These are phyloP conservation scores for Melanchra persicariae DNA, from an alignment of 2,888 invertebrate species.

Conservation along the genomic window DNA sequence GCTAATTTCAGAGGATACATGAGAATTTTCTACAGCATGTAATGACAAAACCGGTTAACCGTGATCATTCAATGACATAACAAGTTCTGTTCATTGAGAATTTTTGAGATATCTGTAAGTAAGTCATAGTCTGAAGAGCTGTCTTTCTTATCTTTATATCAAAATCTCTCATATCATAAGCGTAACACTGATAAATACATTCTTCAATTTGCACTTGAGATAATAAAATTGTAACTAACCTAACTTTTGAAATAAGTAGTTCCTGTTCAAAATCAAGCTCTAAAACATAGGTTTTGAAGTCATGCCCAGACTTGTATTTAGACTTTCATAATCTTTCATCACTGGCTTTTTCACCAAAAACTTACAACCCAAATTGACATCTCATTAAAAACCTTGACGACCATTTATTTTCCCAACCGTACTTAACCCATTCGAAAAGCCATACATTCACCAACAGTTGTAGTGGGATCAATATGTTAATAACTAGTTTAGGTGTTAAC, in stretches of 20 bases:
- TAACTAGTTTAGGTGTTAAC: constrained; percentile 84
- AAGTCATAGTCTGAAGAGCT: too few relatives aligned
- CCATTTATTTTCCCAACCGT: constrained; percentile 43
- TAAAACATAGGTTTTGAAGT: background rate
- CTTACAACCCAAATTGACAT: background rate
- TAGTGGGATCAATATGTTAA: constrained; percentile 80
- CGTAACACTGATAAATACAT: background rate
- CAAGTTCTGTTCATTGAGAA: background rate
- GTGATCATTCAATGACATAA: background rate
- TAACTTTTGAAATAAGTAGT: background rate
- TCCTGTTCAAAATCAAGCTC: background rate
- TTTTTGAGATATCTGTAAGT: background rate
- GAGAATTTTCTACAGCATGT: background rate
- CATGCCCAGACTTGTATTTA: background rate
- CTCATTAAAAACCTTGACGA: background rate
- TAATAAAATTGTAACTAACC: constrained; percentile 16
- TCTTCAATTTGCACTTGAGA: background rate
- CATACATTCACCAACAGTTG: constrained; percentile 51
- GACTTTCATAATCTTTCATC: background rate
- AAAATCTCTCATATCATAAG: background rate
- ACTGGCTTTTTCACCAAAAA: background rate
- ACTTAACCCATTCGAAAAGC: constrained; percentile 46
- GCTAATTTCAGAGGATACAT: background rate
- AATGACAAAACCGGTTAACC: background rate
- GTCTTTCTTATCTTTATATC: constrained; percentile 7